Evolutionary conservation across 2,113 vertebrate species (phyloP).

Genomic region (Leptosomus discolor): DNA sequence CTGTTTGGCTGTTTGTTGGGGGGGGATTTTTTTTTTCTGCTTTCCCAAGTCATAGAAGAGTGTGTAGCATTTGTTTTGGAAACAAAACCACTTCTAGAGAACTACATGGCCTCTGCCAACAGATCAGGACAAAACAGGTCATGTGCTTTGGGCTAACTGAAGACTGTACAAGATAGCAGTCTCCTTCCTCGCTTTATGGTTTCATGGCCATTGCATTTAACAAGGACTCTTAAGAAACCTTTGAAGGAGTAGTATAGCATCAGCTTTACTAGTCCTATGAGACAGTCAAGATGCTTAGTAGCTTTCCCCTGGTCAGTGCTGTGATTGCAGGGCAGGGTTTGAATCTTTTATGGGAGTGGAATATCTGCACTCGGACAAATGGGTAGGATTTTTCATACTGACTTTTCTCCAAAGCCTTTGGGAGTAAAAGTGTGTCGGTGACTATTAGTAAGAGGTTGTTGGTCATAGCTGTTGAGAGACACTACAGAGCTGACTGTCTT

Average conservation of each 20-base stretch:
- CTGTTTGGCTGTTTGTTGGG: neutral
- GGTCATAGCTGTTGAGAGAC: neutral
- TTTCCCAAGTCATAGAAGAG: neutral
- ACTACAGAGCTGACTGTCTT: neutral
- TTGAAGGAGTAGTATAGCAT: neutral
- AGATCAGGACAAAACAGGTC: neutral
- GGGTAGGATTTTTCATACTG: neutral
- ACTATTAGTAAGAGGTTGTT: neutral
- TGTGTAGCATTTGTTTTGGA: slow-evolving; percentile 23
- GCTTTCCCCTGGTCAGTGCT: neutral
- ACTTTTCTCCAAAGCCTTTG: neutral
- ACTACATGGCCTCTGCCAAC: neutral
- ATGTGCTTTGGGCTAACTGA: neutral
- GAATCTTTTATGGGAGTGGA: neutral
- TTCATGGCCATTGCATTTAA: neutral
- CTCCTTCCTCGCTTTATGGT: neutral
- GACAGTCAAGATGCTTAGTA: neutral
- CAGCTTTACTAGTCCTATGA: neutral
- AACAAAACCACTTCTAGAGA: neutral
- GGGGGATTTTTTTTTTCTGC: neutral
- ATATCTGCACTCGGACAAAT: neutral
- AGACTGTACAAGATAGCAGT: neutral
- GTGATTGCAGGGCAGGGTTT: neutral
- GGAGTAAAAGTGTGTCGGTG: neutral
- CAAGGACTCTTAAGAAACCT: neutral